Evolutionary conservation across 2,113 vertebrate species (phyloP), one percentile per base, ranked within the genome.

Genomic region (Vireo altiloquus): DNA sequence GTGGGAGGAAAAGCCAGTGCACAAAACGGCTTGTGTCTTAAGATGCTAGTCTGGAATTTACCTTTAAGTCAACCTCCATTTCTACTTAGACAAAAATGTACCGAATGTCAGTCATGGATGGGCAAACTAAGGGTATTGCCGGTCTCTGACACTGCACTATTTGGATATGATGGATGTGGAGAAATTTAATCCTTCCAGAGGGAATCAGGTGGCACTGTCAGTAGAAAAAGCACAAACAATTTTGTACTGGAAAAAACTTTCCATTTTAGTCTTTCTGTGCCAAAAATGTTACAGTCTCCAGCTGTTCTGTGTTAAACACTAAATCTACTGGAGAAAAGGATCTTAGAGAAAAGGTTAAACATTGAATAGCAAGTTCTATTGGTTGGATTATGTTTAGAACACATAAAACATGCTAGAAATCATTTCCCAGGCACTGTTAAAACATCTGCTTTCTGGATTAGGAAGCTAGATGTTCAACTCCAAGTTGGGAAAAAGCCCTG

Each of bases 21-120:
- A 99, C 98, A 99, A 99, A 99, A 98, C 97, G 93, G 91, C 97
- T 98, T 98, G 98, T 99, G 98, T 99, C 98, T 98, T 97, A 97
- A 98, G 97, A 93, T 93, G 95, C 95, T 94, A 97, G 90, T 97
- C 95, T 98, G 98, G 98, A 99, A 99, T 99, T 98, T 98, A 99
- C 99, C 98, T 99, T 98, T 97, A 98, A 96, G 92, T 98, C 98
- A 96, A 91, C 97, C 97, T 96, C 93, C 91, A 97, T 94, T 95
- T 95, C 96, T 96, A 87, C 96, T 97, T 97, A 95, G 97, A 97
- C 97, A 98, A 98, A 98, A 99, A 98, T 98, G 98, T 96, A 97
- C 98, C 98, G 97, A 98, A 98, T 98, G 98, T 98, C 98, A 98
- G 98, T 98, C 98, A 98, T 97, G 98, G 98, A 98, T 97, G 98